Evolutionary conservation across 2,113 vertebrate species (phyloP), one percentile per base, ranked within the genome.

Genomic region (Mola mola): DNA sequence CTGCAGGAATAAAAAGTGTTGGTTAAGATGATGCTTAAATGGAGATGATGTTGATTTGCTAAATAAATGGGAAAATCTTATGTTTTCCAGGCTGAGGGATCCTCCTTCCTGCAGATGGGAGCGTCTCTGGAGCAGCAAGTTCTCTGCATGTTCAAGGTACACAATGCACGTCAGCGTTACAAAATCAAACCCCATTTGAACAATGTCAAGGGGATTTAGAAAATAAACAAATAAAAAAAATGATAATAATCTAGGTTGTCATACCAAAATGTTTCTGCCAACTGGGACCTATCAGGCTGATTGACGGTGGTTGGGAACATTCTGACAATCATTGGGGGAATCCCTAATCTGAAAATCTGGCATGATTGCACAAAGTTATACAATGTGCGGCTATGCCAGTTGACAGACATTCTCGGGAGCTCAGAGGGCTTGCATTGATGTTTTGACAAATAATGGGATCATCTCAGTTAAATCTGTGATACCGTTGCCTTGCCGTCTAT

Each of bases 121-220:
- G 95, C 94, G 26, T 98, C 97, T 60, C 91, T 99, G 0, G 96
- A 97, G 88, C 97, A 98, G 87, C 97, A 99, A 88, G 92, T 98
- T 63, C 90, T 93, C 81, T 94, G 94, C 77, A 97, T 99, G 81
- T 98, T 99, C 89, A 98, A 98, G 92, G 95, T 90, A 87, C 33
- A 25, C 36, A 51, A 17, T 29, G 7, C 16, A 21, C 13, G 34
- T 40, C 12, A 46, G 3, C 5, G 17, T 10, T 4, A 20, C 12
- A 24, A 13, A 11, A 34, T 25, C 8, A 41, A 40, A 29, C 29
- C 11, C 43, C 1, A 8, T 24, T n/a, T n/a, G n/a, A n/a, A n/a
- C n/a, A n/a, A n/a, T n/a, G n/a, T n/a, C n/a, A n/a, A n/a, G n/a
- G n/a, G n/a, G n/a, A n/a, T 20, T 8, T 21, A n/a, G 17, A 22